Conservation (phyloP, 2,888 invertebrate genomes). For the Unio pictorum region DNA sequence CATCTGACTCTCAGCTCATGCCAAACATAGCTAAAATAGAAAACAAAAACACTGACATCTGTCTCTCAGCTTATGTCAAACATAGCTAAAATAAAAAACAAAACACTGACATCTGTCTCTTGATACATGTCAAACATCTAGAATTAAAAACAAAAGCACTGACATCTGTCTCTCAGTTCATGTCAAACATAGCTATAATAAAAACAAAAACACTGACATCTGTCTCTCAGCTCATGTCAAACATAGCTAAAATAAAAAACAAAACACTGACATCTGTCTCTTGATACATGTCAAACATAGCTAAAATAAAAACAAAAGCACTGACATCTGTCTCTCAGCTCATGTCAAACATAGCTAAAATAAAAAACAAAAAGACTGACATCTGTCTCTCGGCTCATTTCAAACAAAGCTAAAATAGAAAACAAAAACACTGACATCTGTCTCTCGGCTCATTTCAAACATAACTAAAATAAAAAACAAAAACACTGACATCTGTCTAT, state of each 20-base stretch:
- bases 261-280: constrained; percentile 86
- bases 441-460: constrained; percentile 91
- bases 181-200: constrained; percentile 81
- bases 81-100: too few relatives aligned
- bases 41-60: too few relatives aligned
- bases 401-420: constrained; percentile 78
- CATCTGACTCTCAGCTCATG: too few relatives aligned
- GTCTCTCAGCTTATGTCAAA: too few relatives aligned
- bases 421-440: constrained; percentile 81
- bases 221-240: constrained; percentile 89
- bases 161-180: constrained; percentile 87
- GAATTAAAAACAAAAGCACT: constrained; percentile 74
- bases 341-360: constrained; percentile 83
- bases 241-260: constrained; percentile 74
- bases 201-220: constrained; percentile 80
- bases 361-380: constrained; percentile 74
- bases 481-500: constrained; percentile 86
- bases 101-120: constrained; percentile 74
- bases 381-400: constrained; percentile 88
- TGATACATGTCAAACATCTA: constrained; percentile 88
- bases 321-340: constrained; percentile 88
- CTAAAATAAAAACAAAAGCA: constrained; percentile 65
- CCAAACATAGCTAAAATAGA: too few relatives aligned
- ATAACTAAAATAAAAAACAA: constrained; percentile 71
- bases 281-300: constrained; percentile 88